Evolutionary conservation across 2,888 invertebrate genomes (phyloP).

Genomic region (Zele albiditarsus): DNA sequence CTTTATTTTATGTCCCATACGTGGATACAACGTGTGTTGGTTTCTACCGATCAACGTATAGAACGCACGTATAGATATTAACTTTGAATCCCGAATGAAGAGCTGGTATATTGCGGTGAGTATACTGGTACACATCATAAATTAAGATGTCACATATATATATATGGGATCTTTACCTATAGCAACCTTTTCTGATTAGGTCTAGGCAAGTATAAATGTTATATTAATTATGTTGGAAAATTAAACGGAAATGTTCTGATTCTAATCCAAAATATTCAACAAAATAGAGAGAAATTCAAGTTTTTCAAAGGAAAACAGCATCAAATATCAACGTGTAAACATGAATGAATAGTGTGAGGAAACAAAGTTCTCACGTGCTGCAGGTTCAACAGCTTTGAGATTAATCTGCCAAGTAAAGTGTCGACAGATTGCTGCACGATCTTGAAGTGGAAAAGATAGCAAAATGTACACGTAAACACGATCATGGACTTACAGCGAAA

Average conservation of each 20-base stretch:
- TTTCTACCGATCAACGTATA: neutral
- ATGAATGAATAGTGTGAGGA: neutral
- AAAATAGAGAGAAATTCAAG: neutral
- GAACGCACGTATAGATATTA: neutral
- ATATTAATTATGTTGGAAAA: no score
- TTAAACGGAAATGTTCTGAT: neutral
- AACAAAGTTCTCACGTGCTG: conserved; percentile 14
- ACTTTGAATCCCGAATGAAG: neutral
- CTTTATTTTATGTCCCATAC: conserved; percentile 2
- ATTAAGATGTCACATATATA: conserved; percentile 54
- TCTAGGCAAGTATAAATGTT: no score
- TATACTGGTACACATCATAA: conserved; percentile 45
- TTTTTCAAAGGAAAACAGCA: neutral
- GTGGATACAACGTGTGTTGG: neutral
- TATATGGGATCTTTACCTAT: conserved; percentile 41
- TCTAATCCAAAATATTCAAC: no score
- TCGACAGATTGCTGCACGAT: conserved; percentile 33
- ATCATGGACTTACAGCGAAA: conserved; percentile 24
- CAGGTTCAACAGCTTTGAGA: conserved; percentile 24
- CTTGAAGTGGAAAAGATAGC: conserved; percentile 29
- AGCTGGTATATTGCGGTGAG: conserved; percentile 39
- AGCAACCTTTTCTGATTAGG: neutral
- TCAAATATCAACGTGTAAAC: neutral
- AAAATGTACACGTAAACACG: conserved; percentile 39
- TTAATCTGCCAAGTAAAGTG: conserved; percentile 36